Evolutionary conservation across 2,888 invertebrate species (phyloP), one percentile per base, ranked within the genome.

Genomic region (Microdon myrmicae): DNA sequence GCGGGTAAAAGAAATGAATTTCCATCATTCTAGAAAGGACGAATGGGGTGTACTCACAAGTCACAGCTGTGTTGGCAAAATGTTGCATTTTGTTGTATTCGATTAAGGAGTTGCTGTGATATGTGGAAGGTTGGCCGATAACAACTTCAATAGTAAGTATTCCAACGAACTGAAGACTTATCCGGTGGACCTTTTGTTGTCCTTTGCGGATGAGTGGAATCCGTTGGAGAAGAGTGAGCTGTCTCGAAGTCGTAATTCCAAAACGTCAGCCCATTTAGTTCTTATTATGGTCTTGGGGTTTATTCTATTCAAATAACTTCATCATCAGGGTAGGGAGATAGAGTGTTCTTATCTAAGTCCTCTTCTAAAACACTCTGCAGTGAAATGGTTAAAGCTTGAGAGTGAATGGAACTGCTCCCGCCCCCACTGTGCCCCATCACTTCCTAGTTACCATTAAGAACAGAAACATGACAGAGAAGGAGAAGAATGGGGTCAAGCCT

Each of bases 401-500:
- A 23, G n/a, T n/a, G n/a, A 43, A 10, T 22, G 41, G 20, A 38
- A 13, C 17, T 14, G 6, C 16, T 3, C 20, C 29, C 34, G 12
- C 10, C 28, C 35, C 20, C 25, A 48, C 25, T 28, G 29, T 43
- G 43, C n/a, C n/a, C n/a, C n/a, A n/a, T n/a, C n/a, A n/a, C n/a
- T n/a, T n/a, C n/a, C n/a, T n/a, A n/a, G n/a, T n/a, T n/a, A n/a
- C n/a, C n/a, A n/a, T n/a, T 22, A 23, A 26, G 38, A 31, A 25
- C 23, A 23, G 8, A 45, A 29, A 59, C 29, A 14, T 9, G 17
- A 44, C 22, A 23, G 12, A 31, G 6, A 38, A 51, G 38, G 51
- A 39, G 34, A 31, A 58, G 47, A 64, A 64, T 25, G 51, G 51
- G 64, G 64, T 64, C 64, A 58, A 53, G 58, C 64, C 64, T 58